Evolutionary conservation across 2,797 vertebrate species (phyloP).

Genomic region (Choloepus didactylus): DNA sequence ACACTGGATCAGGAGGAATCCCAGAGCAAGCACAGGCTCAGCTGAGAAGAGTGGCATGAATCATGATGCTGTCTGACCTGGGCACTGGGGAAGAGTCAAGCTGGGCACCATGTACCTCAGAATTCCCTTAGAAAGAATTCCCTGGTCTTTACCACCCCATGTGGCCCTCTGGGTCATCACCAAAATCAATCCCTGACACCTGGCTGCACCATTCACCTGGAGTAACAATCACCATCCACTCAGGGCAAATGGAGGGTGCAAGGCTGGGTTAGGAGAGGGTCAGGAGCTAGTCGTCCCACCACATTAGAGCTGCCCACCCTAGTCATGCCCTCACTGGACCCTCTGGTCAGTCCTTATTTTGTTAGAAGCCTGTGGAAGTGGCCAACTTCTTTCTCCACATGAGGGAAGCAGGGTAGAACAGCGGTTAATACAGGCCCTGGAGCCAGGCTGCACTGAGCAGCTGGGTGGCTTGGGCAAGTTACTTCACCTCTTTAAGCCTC

Average conservation of each 20-base stretch:
- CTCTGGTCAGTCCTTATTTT: background rate
- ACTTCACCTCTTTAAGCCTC: background rate
- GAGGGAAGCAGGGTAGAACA: background rate
- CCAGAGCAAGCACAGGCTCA: background rate
- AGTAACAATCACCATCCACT: background rate
- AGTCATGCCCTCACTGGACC: background rate
- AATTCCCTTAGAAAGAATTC: background rate
- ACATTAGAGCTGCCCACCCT: background rate
- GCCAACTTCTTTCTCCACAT: background rate
- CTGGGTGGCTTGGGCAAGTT: too few species aligned
- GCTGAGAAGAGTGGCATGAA: background rate
- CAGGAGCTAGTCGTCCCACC: background rate
- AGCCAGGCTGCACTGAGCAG: background rate
- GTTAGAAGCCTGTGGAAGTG: background rate
- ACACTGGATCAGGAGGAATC: background rate
- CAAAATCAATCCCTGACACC: too few species aligned
- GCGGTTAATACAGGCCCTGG: background rate
- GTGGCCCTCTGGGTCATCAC: too few species aligned
- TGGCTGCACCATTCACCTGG: background rate
- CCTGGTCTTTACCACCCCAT: background rate
- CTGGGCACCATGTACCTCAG: rapidly evolving
- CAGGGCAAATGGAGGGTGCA: background rate
- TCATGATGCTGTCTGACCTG: rapidly evolving
- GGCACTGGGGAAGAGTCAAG: too few species aligned
- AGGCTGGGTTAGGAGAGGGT: background rate